phyloP scores from a whole-genome alignment of 1,140 invertebrate genomes.

The Agrypnia vestita region DNA sequence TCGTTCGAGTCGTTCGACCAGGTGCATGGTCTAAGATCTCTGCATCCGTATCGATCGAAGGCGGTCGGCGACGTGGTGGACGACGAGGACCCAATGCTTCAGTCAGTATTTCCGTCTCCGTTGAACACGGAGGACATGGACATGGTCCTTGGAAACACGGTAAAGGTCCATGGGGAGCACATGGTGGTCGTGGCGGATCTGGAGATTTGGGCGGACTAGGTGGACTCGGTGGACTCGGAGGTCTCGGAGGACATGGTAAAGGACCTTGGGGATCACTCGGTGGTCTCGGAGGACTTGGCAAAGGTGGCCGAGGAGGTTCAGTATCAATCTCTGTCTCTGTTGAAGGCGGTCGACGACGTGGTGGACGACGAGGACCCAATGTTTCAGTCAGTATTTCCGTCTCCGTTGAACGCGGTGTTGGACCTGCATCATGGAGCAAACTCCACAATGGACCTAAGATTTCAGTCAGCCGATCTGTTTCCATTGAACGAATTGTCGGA shows the following conservation, averaged over 20 bases:
- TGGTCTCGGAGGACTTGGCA: conserved; percentile 8
- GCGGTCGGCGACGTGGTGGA: no score
- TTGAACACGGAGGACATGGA: no score
- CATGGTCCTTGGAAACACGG: no score
- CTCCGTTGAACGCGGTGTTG: not conserved
- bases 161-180: no score
- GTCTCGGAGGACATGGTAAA: conserved; percentile 4
- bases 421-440: no score
- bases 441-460: no score
- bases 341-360: not conserved
- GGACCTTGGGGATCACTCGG: not conserved
- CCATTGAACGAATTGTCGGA: not conserved
- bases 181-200: conserved; percentile 25
- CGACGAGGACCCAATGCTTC: no score
- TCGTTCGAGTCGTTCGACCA: no score
- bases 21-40: not conserved
- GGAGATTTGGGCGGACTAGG: conserved; percentile 25
- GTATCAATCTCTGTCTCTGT: not conserved
- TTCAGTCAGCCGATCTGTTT: not conserved
- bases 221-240: conserved; percentile 1
- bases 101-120: no score
- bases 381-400: not conserved
- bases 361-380: not conserved
- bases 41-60: not conserved
- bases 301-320: not conserved